phyloP scores from a whole-genome alignment of 1,140 invertebrate species.

The Plutomurus gul region DNA sequence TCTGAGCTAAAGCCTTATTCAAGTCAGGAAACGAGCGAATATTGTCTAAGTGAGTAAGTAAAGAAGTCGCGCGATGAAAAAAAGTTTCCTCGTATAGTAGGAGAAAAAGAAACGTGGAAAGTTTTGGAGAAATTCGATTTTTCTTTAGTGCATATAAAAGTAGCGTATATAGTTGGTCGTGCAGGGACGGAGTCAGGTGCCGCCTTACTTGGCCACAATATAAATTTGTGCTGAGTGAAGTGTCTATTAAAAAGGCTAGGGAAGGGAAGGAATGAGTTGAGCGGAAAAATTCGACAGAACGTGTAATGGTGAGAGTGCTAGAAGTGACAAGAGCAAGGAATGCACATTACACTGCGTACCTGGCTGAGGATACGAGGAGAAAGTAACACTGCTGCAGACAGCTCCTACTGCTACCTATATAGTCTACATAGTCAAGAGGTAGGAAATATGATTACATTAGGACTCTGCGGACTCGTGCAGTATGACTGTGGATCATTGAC shows the following conservation, averaged over 20 bases:
- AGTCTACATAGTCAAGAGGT: too few relatives aligned
- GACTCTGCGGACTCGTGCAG: neutral
- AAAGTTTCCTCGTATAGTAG: neutral
- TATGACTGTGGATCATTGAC: neutral
- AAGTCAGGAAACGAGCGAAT: neutral
- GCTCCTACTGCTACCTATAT: too few relatives aligned
- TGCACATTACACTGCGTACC: too few relatives aligned
- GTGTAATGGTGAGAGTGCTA: neutral
- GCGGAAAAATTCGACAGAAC: neutral
- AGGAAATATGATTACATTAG: too few relatives aligned
- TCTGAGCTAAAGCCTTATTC: neutral
- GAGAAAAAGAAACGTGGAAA: neutral
- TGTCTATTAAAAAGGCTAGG: conserved; percentile 17
- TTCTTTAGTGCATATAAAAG: conserved; percentile 15
- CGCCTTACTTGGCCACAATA: conserved; percentile 4
- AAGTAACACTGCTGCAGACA: too few relatives aligned
- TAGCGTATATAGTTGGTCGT: neutral
- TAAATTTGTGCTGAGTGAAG: conserved; percentile 24
- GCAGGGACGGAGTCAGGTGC: neutral
- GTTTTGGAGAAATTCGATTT: conserved; percentile 24
- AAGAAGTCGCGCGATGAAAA: neutral
- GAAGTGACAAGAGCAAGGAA: too few relatives aligned
- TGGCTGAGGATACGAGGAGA: too few relatives aligned
- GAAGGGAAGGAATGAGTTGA: neutral
- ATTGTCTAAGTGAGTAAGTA: neutral